phyloP scores from a whole-genome alignment of 2,888 invertebrate species.

The Parnassius mnemosyne region DNA sequence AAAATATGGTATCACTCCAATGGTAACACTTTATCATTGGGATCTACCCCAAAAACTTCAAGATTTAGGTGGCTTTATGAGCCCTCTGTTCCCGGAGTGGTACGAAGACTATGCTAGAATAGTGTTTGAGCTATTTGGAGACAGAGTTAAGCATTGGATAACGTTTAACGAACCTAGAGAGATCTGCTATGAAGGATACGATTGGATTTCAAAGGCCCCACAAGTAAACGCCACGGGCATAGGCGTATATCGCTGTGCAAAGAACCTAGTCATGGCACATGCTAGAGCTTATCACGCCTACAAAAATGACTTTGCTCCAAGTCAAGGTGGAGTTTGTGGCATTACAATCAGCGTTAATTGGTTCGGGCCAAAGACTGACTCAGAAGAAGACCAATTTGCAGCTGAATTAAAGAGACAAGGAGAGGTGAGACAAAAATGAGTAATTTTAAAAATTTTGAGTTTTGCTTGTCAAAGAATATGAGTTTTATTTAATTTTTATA shows the following conservation, averaged over 20 bases:
- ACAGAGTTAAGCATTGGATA: constrained; percentile 78
- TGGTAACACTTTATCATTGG: constrained; percentile 79
- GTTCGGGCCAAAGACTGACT: constrained; percentile 52
- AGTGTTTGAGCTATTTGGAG: constrained; percentile 65
- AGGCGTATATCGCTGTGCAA: constrained; percentile 73
- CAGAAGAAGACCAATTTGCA: constrained; percentile 51
- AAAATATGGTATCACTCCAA: constrained; percentile 80
- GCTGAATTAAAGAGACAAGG: constrained; percentile 45
- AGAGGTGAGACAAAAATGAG: constrained; percentile 35
- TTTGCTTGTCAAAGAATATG: neutral
- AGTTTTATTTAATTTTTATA: neutral
- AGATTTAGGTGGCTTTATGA: constrained; percentile 76
- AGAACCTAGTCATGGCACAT: constrained; percentile 77
- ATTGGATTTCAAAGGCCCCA: constrained; percentile 48
- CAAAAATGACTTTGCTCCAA: constrained; percentile 50
- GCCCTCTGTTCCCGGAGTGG: constrained; percentile 63
- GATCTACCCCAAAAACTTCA: constrained; percentile 78
- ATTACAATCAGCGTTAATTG: constrained; percentile 44
- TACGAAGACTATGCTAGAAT: constrained; percentile 73
- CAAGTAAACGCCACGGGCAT: constrained; percentile 60
- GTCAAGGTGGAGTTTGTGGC: constrained; percentile 46
- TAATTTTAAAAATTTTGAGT: neutral
- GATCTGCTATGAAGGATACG: constrained; percentile 68
- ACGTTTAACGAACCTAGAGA: constrained; percentile 80
- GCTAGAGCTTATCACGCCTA: constrained; percentile 66